Base-by-base conservation (phyloP, 1,140 invertebrate genomes). In the Caenorhabditis remanei region DNA sequence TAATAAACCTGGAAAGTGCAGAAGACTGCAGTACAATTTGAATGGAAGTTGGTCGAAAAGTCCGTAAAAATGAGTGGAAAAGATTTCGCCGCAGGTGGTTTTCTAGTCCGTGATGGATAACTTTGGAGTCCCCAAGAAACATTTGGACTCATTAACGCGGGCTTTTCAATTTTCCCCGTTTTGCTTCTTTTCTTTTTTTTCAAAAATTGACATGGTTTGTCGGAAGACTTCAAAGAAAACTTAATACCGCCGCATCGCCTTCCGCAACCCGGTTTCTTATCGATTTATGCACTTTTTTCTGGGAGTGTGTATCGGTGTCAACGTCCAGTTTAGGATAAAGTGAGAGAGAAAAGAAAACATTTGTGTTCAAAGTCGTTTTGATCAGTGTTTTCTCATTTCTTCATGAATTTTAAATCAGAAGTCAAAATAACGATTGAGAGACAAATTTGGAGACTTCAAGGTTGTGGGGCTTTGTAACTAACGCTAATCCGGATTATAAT, bases 321-420 rank as follows among this genome's bases (percentile, higher is more conserved):
- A 19, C 21, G 65, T 50, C 71, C 71, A 79, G 43, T 79, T 50
- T 79, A 7, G 71, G 46, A 50, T 71, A 71, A 71, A 71, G 40
- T 43, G 65, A 71, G 46, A 50, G n/a, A 79, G 71, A 79, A 79
- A 79, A 14, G 71, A 50, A 79, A 79, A 79, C 71, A 79, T 79
- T 79, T 53, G 46, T 50, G 43, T 53, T 79, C n/a, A 4, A 67
- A 24, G n/a, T 41, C 40, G n/a, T 79, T 24, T 79, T 79, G 21
- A 50, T 79, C 53, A 43, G 21, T 79, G 14, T 9, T 43, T 41
- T 16, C 11, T 4, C 14, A 32, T 50, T 79, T 65, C 40, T 61
- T 46, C 14, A 71, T 71, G 16, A 71, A 71, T 71, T 71, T 71
- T 46, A 9, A 32, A 63, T 63, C 21, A 63, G 61, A 63, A 63